phyloP scores from a whole-genome alignment of 2,113 vertebrate species.

The Abramis brama region DNA sequence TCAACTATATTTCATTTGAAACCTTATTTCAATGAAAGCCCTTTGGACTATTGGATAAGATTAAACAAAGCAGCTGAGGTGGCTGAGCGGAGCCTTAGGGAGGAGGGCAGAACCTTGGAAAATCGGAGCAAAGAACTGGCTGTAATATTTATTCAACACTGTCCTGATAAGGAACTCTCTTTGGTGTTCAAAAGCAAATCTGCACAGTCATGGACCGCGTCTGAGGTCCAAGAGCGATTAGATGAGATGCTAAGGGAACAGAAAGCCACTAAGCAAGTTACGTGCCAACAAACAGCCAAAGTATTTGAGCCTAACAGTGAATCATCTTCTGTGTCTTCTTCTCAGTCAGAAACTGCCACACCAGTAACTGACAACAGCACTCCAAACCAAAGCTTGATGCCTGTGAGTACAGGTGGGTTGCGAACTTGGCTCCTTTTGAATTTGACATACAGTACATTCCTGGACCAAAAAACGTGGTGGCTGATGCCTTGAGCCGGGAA shows the following conservation, averaged over 20 bases:
- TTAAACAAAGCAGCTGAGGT: not conserved
- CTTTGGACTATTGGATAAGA: not conserved
- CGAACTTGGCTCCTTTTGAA: not conserved
- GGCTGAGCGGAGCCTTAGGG: not conserved
- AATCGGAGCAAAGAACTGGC: not conserved
- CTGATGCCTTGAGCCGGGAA: constrained; percentile 25
- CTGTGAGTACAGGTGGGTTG: constrained; percentile 28
- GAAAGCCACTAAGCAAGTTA: not conserved
- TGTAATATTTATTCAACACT: not conserved
- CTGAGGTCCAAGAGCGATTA: constrained; percentile 1
- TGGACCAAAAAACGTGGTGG: constrained; percentile 12
- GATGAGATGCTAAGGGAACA: not conserved
- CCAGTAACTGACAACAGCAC: not conserved
- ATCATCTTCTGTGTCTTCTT: not conserved
- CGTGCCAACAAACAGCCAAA: not conserved
- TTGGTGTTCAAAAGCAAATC: not conserved
- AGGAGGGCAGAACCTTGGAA: not conserved
- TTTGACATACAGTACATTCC: constrained; percentile 35
- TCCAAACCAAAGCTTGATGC: constrained; percentile 39
- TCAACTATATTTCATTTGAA: too few species aligned
- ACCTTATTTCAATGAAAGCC: not conserved
- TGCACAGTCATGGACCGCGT: too few species aligned
- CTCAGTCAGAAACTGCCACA: not conserved
- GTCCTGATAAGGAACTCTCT: not conserved
- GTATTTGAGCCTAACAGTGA: not conserved